phyloP scores from a whole-genome alignment of 2,797 vertebrate species.

The Ctenochaetus hawaiiensis region DNA sequence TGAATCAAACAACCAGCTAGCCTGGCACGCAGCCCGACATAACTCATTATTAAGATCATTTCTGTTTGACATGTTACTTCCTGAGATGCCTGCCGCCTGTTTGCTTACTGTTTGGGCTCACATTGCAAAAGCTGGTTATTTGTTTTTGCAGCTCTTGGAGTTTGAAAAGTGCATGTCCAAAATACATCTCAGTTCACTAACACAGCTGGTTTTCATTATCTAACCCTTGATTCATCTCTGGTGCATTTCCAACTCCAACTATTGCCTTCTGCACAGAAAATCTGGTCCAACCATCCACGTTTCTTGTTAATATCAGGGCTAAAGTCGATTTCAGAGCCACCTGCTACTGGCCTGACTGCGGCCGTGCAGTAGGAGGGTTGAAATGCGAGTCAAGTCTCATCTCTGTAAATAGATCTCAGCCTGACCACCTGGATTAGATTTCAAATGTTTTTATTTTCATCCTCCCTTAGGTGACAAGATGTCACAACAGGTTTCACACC shows the following conservation, averaged over 20 bases:
- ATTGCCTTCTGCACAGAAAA: not conserved
- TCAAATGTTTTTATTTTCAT: slow-evolving; percentile 45
- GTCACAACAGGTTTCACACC: slow-evolving; percentile 49
- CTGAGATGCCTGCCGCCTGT: not conserved
- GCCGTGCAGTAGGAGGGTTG: not conserved
- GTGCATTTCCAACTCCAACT: not conserved
- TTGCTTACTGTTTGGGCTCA: too few species aligned
- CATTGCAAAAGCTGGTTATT: too few species aligned
- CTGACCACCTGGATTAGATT: slow-evolving; percentile 51
- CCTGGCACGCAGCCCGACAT: not conserved
- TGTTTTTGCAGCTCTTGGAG: too few species aligned
- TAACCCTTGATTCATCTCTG: not conserved
- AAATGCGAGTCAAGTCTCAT: slow-evolving; percentile 12
- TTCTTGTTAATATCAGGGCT: not conserved
- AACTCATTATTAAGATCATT: not conserved
- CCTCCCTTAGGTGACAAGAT: slow-evolving; percentile 39
- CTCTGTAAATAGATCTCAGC: slow-evolving; percentile 23
- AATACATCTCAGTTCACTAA: not conserved
- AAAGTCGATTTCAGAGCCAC: not conserved
- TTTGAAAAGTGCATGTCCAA: not conserved
- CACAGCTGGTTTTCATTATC: not conserved
- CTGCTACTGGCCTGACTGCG: not conserved
- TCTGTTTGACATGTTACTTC: not conserved
- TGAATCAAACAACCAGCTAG: not conserved
- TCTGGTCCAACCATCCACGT: not conserved